A percentile compares a stretch with the other conserved stretches of the same genome.
These are phyloP conservation scores for Helarctos malayanus DNA, from an alignment of 2,797 vertebrate genomes.

Conservation along the genomic window DNA sequence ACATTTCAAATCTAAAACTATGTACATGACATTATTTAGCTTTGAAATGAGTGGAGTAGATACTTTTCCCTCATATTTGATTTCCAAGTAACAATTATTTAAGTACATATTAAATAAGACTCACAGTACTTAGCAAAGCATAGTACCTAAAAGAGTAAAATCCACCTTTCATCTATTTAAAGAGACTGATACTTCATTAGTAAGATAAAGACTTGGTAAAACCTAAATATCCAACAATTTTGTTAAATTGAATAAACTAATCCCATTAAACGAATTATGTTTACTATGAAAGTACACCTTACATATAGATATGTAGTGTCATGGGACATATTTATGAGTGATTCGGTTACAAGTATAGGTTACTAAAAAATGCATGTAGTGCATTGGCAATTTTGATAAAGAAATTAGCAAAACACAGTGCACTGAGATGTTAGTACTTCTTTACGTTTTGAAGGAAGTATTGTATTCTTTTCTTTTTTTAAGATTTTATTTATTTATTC, in stretches of 20 bases:
- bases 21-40: neutral
- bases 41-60: neutral
- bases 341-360: neutral
- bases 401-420: neutral
- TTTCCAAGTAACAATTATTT: neutral
- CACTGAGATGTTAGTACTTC: neutral
- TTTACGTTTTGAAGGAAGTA: neutral
- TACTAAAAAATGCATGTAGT: neutral
- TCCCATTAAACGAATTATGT: neutral
- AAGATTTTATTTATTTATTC: too few relatives aligned
- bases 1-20: neutral
- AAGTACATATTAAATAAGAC: neutral
- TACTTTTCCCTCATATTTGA: neutral
- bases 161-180: neutral
- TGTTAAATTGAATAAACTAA: neutral
- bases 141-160: neutral
- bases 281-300: neutral
- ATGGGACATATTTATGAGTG: neutral
- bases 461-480: neutral
- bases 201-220: neutral
- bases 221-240: neutral
- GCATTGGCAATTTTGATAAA: neutral
- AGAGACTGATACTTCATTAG: neutral
- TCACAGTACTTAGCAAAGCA: neutral
- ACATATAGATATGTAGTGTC: neutral